Conservation (phyloP, 2,797 vertebrate genomes). For the Cyclura pinguis region DNA sequence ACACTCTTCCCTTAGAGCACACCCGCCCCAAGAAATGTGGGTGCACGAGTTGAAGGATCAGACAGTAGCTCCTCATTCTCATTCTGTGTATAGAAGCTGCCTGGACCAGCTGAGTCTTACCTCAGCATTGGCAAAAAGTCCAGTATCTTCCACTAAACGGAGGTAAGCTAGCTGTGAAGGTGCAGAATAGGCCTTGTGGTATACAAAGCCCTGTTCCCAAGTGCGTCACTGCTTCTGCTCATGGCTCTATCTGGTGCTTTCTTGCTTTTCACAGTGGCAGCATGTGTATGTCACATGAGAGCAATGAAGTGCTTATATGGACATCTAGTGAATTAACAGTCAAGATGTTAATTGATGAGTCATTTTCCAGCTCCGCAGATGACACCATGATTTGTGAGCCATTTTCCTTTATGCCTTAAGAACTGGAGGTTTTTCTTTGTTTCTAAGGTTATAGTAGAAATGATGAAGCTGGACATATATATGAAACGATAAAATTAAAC, state of each 20-base stretch:
- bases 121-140: not conserved
- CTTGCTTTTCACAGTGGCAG: not conserved
- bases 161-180: too few species aligned
- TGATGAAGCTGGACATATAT: not conserved
- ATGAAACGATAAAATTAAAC: not conserved
- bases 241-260: not conserved
- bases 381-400: constrained; percentile 36
- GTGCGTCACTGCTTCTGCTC: not conserved
- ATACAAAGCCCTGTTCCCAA: not conserved
- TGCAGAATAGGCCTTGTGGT: too few species aligned
- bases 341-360: too few species aligned
- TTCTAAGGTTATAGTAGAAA: constrained; percentile 29
- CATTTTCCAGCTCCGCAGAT: constrained; percentile 31
- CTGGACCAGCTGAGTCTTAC: not conserved
- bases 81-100: not conserved
- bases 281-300: not conserved
- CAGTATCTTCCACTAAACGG: not conserved
- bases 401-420: constrained; percentile 43
- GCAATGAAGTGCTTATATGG: not conserved
- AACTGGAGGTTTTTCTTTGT: constrained; percentile 46
- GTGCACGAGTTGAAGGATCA: not conserved
- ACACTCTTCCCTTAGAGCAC: too few species aligned
- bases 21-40: not conserved
- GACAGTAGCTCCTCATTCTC: not conserved
- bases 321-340: not conserved